phyloP scores from a whole-genome alignment of 2,797 vertebrate genomes.

The Hozukius guyotensis region DNA sequence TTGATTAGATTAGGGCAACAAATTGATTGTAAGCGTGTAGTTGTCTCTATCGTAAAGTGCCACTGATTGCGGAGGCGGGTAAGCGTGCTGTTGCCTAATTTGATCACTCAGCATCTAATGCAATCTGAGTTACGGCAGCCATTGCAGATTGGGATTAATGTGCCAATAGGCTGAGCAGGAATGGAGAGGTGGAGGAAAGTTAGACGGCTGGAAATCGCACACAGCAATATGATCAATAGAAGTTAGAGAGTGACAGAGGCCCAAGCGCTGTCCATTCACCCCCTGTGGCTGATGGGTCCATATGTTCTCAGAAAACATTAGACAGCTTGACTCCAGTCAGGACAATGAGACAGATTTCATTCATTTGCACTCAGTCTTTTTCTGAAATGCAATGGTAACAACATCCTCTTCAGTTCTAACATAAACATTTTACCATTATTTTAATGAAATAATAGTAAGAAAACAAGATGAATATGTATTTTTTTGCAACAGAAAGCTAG shows the following conservation, averaged over 20 bases:
- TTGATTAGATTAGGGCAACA: constrained; percentile 72
- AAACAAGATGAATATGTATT: not conserved
- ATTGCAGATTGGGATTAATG: constrained; percentile 73
- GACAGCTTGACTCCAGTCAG: not conserved
- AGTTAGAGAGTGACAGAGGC: constrained; percentile 28
- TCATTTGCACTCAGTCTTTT: not conserved
- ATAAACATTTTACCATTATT: not conserved
- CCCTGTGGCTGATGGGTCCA: not conserved
- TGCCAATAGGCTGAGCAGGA: constrained; percentile 54
- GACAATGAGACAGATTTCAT: not conserved
- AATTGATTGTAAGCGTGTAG: constrained; percentile 80
- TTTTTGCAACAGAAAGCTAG: not conserved
- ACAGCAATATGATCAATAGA: constrained; percentile 44
- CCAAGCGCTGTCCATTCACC: not conserved
- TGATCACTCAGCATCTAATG: constrained; percentile 78
- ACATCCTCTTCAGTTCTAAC: not conserved
- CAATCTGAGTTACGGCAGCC: constrained; percentile 67
- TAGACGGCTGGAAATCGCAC: constrained; percentile 21
- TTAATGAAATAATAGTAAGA: not conserved
- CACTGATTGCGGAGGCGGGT: constrained; percentile 71
- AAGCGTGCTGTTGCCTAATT: constrained; percentile 73
- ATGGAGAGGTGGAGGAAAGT: constrained; percentile 39
- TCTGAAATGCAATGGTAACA: not conserved
- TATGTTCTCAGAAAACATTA: constrained; percentile 17
- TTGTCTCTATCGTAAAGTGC: constrained; percentile 74